Conservation (phyloP, 2,888 invertebrate genomes). For the Lydus trimaculatus region DNA sequence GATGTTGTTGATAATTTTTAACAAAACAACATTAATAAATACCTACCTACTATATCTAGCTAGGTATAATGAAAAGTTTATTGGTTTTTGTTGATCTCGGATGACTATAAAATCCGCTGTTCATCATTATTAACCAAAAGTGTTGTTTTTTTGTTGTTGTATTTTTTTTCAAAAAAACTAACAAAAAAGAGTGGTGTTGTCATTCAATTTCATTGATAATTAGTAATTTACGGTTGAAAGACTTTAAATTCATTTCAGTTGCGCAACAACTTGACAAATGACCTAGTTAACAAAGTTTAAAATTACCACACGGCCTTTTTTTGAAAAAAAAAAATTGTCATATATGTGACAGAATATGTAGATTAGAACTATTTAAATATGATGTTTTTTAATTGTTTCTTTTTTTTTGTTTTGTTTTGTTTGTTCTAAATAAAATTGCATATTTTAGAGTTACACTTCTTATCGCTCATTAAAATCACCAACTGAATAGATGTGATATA, state of each 20-base stretch:
- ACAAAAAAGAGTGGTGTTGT: constrained; percentile 23
- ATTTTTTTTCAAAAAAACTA: constrained; percentile 12
- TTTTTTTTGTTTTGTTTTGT: background rate
- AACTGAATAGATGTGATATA: background rate
- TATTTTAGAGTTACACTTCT: background rate
- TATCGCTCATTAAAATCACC: background rate
- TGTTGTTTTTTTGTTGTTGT: too few species aligned
- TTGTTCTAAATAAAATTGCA: too few species aligned
- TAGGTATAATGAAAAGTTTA: background rate
- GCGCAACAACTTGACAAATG: constrained; percentile 45
- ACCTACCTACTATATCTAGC: background rate
- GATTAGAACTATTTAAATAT: background rate
- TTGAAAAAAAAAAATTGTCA: constrained; percentile 1
- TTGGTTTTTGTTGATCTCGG: background rate
- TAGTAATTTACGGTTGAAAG: constrained; percentile 45
- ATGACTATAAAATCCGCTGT: background rate
- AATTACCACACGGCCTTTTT: constrained; percentile 40
- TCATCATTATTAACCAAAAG: background rate
- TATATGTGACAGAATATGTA: constrained; percentile 2
- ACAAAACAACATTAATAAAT: background rate
- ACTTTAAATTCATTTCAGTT: constrained; percentile 44
- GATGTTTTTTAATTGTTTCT: background rate
- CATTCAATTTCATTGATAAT: constrained; percentile 42
- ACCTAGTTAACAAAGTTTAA: constrained; percentile 42
- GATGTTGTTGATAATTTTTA: background rate